These are phyloP conservation scores for Antedon mediterranea DNA, from an alignment of 53 echinoderm and acorn worm species.

Conservation along the genomic window DNA sequence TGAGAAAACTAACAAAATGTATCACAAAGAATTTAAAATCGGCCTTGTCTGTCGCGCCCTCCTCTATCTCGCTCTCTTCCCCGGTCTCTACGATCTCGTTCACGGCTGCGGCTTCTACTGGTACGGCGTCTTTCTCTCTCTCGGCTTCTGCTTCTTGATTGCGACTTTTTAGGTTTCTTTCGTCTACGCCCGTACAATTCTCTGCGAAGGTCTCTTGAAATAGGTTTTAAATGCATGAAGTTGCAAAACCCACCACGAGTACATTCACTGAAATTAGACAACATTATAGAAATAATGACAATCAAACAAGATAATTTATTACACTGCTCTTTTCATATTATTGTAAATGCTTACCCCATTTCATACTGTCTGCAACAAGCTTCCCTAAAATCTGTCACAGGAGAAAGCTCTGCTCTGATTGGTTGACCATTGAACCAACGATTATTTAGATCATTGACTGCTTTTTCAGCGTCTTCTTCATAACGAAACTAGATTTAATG, in stretches of 20 bases:
- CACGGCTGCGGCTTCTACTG: slow-evolving; percentile 7
- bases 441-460: slow-evolving; percentile 64
- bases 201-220: slow-evolving; percentile 66
- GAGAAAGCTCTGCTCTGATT: slow-evolving; percentile 98
- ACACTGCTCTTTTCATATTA: too few relatives aligned
- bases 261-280: slow-evolving; percentile 58
- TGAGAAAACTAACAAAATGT: neutral
- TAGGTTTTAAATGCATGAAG: slow-evolving; percentile 99
- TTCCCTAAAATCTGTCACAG: slow-evolving; percentile 95
- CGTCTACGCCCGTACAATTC: slow-evolving; percentile 84
- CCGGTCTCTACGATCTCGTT: slow-evolving; percentile 11
- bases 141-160: slow-evolving; percentile 35
- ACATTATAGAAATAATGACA: too few relatives aligned
- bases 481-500: slow-evolving; percentile 49
- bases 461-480: slow-evolving; percentile 95
- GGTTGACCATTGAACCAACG: slow-evolving; percentile 99
- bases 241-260: slow-evolving; percentile 98
- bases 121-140: slow-evolving; percentile 1
- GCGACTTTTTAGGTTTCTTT: slow-evolving; percentile 14
- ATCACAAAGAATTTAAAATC: neutral
- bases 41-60: neutral
- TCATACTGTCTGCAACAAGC: slow-evolving; percentile 98
- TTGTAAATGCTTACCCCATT: slow-evolving; percentile 77
- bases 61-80: slow-evolving; percentile 36
- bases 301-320: too few relatives aligned